Evolutionary conservation across 1,140 invertebrate species (phyloP).

Genomic region (Cotesia chilonis): DNA sequence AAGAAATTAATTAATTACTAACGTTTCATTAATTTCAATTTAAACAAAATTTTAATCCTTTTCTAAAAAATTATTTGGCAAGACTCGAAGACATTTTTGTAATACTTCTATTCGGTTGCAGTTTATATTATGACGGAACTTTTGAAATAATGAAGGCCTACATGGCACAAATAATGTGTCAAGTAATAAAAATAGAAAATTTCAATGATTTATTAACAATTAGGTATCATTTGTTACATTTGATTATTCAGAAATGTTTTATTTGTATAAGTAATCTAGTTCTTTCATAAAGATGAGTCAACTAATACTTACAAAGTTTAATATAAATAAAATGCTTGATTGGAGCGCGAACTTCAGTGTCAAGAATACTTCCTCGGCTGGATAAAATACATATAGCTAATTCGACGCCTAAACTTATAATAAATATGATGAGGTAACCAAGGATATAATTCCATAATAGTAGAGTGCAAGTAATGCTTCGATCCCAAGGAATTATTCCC

Average conservation of each 20-base stretch:
- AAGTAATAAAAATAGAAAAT: constrained; percentile 25
- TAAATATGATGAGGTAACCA: constrained; percentile 76
- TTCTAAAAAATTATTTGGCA: too few species aligned
- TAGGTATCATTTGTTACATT: too few species aligned
- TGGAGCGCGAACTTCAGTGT: constrained; percentile 75
- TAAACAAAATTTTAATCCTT: too few species aligned
- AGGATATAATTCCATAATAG: constrained; percentile 76
- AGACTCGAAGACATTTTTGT: too few species aligned
- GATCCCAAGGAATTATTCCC: constrained; percentile 72
- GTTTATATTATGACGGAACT: too few species aligned
- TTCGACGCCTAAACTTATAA: constrained; percentile 76
- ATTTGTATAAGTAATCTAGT: too few species aligned
- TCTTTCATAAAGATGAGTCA: constrained; percentile 3
- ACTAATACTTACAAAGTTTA: constrained; percentile 74
- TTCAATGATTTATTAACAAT: not conserved
- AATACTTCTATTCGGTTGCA: too few species aligned
- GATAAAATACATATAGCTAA: constrained; percentile 78
- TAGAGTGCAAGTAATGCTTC: constrained; percentile 67
- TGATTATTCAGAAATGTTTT: too few species aligned
- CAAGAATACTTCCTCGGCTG: constrained; percentile 83
- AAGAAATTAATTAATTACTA: too few species aligned
- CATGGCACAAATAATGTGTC: constrained; percentile 16
- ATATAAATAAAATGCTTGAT: constrained; percentile 87
- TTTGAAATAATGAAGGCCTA: too few species aligned
- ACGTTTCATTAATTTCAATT: too few species aligned